A percentile compares a stretch with the other conserved stretches of the same genome.
phyloP scores from a whole-genome alignment of 1,140 invertebrate species.

The Atta texana region DNA sequence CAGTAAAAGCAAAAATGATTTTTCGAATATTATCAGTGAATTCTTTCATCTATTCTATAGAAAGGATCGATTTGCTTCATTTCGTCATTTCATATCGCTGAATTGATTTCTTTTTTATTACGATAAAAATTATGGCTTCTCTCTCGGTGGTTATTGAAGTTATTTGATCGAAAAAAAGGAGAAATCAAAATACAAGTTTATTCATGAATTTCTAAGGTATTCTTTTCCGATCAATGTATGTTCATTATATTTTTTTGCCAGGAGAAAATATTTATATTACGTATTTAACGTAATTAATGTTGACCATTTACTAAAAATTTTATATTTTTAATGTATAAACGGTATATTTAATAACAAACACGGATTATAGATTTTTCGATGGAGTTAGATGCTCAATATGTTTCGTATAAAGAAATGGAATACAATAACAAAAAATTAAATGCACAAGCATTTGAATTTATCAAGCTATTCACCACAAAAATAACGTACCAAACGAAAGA shows the following conservation, averaged over 20 bases:
- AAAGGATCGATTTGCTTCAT: not conserved
- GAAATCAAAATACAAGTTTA: not conserved
- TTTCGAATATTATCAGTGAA: not conserved
- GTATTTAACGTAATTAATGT: conserved; percentile 14
- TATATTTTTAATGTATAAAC: not conserved
- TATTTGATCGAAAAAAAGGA: not conserved
- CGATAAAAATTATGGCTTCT: conserved; percentile 41
- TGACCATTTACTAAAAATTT: conserved; percentile 3
- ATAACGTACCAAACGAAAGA: conserved; percentile 16
- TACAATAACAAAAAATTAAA: conserved; percentile 27
- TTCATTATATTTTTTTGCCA: not conserved
- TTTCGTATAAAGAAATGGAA: not conserved
- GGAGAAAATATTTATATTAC: not conserved
- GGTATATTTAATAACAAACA: not conserved
- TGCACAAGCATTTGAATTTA: conserved; percentile 17
- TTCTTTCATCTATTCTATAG: not conserved
- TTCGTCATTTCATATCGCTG: not conserved
- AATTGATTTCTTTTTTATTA: conserved; percentile 34
- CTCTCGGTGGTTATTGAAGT: not conserved
- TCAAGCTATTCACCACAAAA: conserved; percentile 1
- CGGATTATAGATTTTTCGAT: not conserved
- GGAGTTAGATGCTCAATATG: not conserved
- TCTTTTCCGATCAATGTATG: not conserved
- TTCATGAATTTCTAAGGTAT: conserved; percentile 4
- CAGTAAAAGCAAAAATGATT: conserved; percentile 8